Base-by-base conservation (phyloP, 2,888 invertebrate genomes). In the Actias luna region DNA sequence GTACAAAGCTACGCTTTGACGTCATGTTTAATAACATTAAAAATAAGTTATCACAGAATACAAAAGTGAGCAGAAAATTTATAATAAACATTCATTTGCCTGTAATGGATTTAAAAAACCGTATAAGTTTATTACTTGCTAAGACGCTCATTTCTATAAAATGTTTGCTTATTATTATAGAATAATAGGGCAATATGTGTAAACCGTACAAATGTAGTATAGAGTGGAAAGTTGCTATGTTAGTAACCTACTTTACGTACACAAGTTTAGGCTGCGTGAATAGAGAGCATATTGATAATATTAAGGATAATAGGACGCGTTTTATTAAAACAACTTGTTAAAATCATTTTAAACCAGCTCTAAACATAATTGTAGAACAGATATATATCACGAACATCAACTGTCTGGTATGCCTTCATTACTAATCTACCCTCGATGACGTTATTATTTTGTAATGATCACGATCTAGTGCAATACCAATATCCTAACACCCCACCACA, bases 11-110 rank as follows among this genome's bases (percentile, higher is more conserved):
- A 58, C 58, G 46, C 64, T 67, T 68, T 66, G 66, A 68, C 62
- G 66, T 68, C 63, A 64, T 33, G 63, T 63, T 61, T 65, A 65
- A 65, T 69, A 71, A 67, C 63, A 31, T 29, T 36, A 65, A 58
- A 59, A 69, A 69, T 59, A 35, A 59, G 5, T 58, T 35, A 58
- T 29, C n/a, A 55, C 29, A 55, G 5, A 27, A 39, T 63, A 64
- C 31, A 52, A 57, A 31, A n/a, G 29, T 16, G n/a, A 55, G 46
- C 46, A 4, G 46, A 22, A 55, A 10, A 25, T 12, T 25, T 25
- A 8, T 50, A 50, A 25, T 50, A 25, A 50, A n/a, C 22, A 2
- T 5, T 50, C 46, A 50, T 25, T 50, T 50, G 3, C 4, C 2
- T 46, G 7, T 7, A 5, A 18, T 42, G 22, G 10, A 3, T 50